Evolutionary conservation across 2,888 invertebrate genomes (phyloP).

Genomic region (Rhyacophila evoluta): DNA sequence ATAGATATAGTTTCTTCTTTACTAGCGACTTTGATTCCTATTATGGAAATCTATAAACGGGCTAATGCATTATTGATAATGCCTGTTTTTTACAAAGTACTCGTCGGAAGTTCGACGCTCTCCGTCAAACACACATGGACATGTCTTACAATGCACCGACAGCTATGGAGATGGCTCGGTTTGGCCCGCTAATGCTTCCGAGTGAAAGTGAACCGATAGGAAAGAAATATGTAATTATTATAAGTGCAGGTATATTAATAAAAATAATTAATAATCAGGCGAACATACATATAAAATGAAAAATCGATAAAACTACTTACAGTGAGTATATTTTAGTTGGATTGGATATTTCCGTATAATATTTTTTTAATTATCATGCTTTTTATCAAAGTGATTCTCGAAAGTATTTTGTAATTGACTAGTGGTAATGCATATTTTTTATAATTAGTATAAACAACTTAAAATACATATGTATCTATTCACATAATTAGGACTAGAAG

Average conservation of each 20-base stretch:
- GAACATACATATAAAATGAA: too few species aligned
- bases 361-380: too few species aligned
- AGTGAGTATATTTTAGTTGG: too few species aligned
- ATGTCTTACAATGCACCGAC: background rate
- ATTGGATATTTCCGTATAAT: too few species aligned
- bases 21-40: constrained; percentile 21
- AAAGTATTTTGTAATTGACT: too few species aligned
- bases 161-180: background rate
- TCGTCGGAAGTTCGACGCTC: constrained; percentile 21
- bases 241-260: background rate
- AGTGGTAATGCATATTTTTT: too few species aligned
- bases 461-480: too few species aligned
- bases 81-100: constrained; percentile 26
- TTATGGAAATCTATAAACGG: constrained; percentile 30
- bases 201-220: background rate
- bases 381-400: too few species aligned
- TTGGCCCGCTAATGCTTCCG: background rate
- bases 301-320: too few species aligned
- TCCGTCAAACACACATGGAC: constrained; percentile 7
- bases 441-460: too few species aligned
- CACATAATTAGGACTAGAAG: too few species aligned
- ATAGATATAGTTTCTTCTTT: too few species aligned
- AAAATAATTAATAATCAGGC: background rate
- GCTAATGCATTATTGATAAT: constrained; percentile 42
- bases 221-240: constrained; percentile 1